A percentile compares a stretch with the other conserved stretches of the same genome.
Evolutionary conservation across 2,888 invertebrate species (phyloP).

Genomic region (Cantharis rufa): DNA sequence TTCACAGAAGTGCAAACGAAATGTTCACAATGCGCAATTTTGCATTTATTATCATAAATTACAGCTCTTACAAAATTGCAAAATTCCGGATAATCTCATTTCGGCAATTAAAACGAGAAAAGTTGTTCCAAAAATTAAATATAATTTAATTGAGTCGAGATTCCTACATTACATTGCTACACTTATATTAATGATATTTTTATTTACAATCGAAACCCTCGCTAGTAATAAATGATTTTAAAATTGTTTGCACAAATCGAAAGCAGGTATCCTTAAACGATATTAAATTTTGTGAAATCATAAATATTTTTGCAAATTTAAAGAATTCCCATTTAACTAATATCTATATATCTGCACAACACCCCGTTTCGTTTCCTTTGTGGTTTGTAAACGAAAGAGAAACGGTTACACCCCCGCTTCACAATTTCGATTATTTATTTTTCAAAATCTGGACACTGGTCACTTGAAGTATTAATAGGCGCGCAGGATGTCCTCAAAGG

Average conservation of each 20-base stretch:
- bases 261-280: not conserved
- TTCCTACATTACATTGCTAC: not conserved
- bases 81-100: not conserved
- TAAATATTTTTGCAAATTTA: not conserved
- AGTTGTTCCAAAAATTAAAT: not conserved
- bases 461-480: slow-evolving; percentile 18
- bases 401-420: slow-evolving; percentile 22
- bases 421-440: slow-evolving; percentile 19
- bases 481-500: slow-evolving; percentile 24
- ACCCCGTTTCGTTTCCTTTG: not conserved
- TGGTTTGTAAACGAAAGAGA: not conserved
- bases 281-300: not conserved
- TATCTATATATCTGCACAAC: not conserved
- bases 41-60: slow-evolving; percentile 1
- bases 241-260: not conserved
- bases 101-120: not conserved
- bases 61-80: not conserved
- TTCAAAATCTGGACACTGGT: slow-evolving; percentile 30
- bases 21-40: not conserved
- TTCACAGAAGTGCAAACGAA: slow-evolving; percentile 13
- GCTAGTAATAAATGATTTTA: not conserved
- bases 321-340: not conserved
- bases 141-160: not conserved
- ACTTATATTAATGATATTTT: not conserved
- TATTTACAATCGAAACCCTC: not conserved